Percentiles rank a stretch among this genome's conserved stretches.
These are phyloP conservation scores for Tetranychus piercei DNA, from an alignment of 2,888 invertebrate species.

Conservation along the genomic window DNA sequence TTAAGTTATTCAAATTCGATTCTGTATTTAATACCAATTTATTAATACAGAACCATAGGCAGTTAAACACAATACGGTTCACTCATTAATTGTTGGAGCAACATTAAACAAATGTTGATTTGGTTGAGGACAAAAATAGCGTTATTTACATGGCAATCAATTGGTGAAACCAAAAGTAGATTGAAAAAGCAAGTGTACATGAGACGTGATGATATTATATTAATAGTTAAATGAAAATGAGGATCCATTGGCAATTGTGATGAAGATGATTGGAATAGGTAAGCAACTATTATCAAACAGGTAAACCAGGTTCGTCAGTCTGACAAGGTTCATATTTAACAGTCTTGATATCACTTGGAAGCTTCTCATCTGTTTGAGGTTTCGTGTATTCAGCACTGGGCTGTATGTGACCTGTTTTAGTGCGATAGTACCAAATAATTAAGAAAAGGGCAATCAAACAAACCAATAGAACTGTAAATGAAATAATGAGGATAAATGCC, in stretches of 20 bases:
- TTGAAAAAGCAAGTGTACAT: no score
- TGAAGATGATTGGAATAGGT: neutral
- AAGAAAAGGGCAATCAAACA: neutral
- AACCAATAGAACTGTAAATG: neutral
- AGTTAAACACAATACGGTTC: no score
- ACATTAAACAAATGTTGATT: no score
- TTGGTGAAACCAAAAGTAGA: no score
- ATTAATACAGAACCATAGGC: no score
- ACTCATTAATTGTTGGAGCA: no score
- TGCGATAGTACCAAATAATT: slow-evolving; percentile 5
- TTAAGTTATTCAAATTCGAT: no score
- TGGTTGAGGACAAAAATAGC: no score
- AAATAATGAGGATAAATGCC: neutral
- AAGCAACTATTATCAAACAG: neutral
- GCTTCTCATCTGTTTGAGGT: neutral
- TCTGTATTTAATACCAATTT: no score
- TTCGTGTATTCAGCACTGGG: neutral
- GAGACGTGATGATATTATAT: neutral
- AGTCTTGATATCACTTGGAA: neutral
- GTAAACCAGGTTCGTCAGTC: neutral
- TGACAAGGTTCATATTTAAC: neutral
- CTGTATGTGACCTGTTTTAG: neutral
- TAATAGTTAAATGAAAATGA: neutral
- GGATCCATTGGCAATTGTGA: neutral
- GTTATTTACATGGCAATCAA: no score